phyloP scores from a whole-genome alignment of 2,113 vertebrate genomes.

The Cyprinus carpio region DNA sequence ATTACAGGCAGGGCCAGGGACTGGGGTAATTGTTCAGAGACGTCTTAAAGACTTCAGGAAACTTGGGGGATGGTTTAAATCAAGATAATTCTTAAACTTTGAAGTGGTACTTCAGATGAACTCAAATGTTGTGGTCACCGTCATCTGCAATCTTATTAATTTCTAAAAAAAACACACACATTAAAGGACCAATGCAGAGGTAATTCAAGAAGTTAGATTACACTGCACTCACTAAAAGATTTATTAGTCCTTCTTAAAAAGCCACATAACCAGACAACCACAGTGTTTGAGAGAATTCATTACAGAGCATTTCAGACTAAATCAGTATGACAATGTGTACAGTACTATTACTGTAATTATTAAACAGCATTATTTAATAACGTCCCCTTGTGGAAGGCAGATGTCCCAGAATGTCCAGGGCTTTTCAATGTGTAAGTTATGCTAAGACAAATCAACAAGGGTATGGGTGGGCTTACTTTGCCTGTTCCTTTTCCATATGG shows the following conservation, averaged over 20 bases:
- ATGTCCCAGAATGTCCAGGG: neutral
- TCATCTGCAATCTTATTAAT: neutral
- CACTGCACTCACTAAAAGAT: neutral
- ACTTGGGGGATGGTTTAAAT: conserved; percentile 26
- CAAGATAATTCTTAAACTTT: conserved; percentile 30
- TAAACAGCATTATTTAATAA: neutral
- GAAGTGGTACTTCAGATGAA: conserved; percentile 7
- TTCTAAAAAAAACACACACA: neutral
- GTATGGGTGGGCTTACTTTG: neutral
- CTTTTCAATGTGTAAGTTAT: neutral
- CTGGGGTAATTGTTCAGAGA: neutral
- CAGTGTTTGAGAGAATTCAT: neutral
- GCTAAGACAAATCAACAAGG: neutral
- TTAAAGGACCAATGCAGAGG: neutral
- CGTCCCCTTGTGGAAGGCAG: neutral
- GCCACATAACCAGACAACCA: neutral
- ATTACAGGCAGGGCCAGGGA: conserved; percentile 10
- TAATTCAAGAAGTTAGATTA: conserved; percentile 3
- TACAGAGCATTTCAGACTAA: neutral
- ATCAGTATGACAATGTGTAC: neutral
- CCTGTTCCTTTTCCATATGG: neutral
- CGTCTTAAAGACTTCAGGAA: neutral
- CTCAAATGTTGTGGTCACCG: neutral
- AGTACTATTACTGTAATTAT: neutral
- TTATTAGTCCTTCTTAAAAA: neutral